A percentile compares a stretch with the other conserved stretches of the same genome.
Evolutionary conservation across 2,797 vertebrate species (phyloP).

Genomic region (Triplophysa bombifrons): DNA sequence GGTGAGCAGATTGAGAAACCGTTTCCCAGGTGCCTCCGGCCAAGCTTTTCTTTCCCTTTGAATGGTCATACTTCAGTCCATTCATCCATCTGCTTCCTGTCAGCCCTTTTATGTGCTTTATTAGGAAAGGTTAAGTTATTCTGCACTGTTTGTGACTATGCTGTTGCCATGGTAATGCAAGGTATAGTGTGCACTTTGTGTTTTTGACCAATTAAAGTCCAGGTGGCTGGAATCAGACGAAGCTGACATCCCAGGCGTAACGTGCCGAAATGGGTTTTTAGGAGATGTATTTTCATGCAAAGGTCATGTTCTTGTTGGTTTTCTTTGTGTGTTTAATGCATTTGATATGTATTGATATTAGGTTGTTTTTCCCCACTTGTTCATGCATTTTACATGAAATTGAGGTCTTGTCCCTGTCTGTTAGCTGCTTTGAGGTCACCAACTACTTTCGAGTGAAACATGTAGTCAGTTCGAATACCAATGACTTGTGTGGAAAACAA

Average conservation of each 20-base stretch:
- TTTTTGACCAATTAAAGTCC: constrained; percentile 41
- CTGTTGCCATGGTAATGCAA: constrained; percentile 40
- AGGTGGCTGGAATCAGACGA: neutral
- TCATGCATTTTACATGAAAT: neutral
- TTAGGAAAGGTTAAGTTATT: constrained; percentile 44
- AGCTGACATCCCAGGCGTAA: neutral
- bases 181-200: constrained; percentile 23
- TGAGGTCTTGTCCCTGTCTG: neutral
- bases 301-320: neutral
- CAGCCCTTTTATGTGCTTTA: neutral
- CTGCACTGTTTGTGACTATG: constrained; percentile 40
- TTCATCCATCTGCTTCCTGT: neutral
- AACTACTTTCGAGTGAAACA: neutral
- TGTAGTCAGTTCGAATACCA: neutral
- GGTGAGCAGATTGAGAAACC: constrained; percentile 28
- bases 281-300: neutral
- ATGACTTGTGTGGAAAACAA: neutral
- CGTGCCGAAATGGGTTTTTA: neutral
- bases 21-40: neutral
- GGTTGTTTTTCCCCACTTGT: neutral
- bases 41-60: neutral
- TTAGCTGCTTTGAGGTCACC: neutral
- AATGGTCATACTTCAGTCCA: neutral
- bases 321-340: neutral
- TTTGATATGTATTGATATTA: neutral